Evolutionary conservation across 1,140 invertebrate species (phyloP), one percentile per base, ranked within the genome.

Genomic region (Drosophila sulfurigaster): DNA sequence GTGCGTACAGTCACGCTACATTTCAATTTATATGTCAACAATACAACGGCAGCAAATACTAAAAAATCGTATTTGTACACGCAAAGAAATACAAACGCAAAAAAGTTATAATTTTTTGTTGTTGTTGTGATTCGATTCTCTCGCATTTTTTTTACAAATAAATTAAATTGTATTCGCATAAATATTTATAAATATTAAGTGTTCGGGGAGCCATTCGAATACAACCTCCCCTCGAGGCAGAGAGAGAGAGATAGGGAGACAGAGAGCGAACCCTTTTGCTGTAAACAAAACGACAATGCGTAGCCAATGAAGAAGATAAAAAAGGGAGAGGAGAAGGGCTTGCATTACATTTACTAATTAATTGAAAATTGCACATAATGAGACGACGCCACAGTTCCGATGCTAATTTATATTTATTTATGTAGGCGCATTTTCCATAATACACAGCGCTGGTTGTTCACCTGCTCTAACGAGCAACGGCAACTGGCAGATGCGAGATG

Each of bases 141-240:
- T 28, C 20, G 3, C 20, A 20, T 20, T 56, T 54, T 48, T 71
- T 82, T 69, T 68, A 71, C 83, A 88, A 83, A 88, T 81, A 88
- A 88, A 88, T 88, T 88, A 88, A 83, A 88, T 81, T 88, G 80
- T 78, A 70, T 88, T 81, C 80, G 68, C 83, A 88, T 88, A 88
- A 88, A 88, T 88, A 88, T 88, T 88, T 88, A 88, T 88, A 88
- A 88, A 88, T 83, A 89, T 88, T 88, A 88, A 88, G 83, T 88
- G 83, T 88, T 88, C 54, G 87, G 83, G 83, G 83, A 83, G 83
- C 70, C 76, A 88, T 87, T 86, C n/a, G 68, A 81, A 67, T 78
- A 48, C 63, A 81, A 51, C 75, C 52, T 48, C 58, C 48, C 49
- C 7, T 3, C n/a, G 38, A 49, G 51, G 57, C 35, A 30, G 5